Percentiles rank a stretch among this genome's conserved stretches.
Evolutionary conservation across 2,113 vertebrate species (phyloP).

Genomic region (Felis catus): F.catus_Fca126_mat1.0 CM031414.1:81991501-81992000

Average conservation of each 20-base stretch:
- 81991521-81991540: background rate
- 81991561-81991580: background rate
- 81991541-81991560: background rate
- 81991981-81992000: background rate
- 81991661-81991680: background rate
- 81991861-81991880: background rate
- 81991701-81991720: background rate
- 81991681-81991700: background rate
- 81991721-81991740: background rate
- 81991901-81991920: background rate
- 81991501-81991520: background rate
- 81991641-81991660: background rate
- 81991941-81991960: background rate
- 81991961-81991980: background rate
- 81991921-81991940: slow-evolving; percentile 1
- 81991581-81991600: background rate
- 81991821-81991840: background rate
- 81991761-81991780: background rate
- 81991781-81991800: background rate
- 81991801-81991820: background rate
- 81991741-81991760: background rate
- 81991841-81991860: background rate
- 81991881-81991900: background rate
- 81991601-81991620: background rate
- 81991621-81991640: background rate